These are phyloP conservation scores for Macrotis lagotis DNA, from an alignment of 2,113 vertebrate genomes.

Conservation along the genomic window DNA sequence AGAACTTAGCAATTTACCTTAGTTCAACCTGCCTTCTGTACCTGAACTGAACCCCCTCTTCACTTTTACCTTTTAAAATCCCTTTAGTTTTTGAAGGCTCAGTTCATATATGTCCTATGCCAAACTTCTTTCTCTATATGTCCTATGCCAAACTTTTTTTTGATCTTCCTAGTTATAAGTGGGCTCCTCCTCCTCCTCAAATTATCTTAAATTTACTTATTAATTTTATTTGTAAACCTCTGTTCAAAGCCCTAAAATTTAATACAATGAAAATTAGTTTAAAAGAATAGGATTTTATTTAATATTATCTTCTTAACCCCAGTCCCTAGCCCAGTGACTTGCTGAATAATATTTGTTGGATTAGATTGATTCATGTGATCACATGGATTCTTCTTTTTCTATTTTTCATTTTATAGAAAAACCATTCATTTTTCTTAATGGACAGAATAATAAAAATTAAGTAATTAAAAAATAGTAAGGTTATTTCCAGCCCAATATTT, in stretches of 20 bases:
- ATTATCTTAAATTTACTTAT: neutral
- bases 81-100: neutral
- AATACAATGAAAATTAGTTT: neutral
- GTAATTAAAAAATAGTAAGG: neutral
- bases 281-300: neutral
- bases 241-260: neutral
- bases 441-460: neutral
- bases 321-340: neutral
- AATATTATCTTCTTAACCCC: neutral
- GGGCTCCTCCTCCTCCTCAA: neutral
- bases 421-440: neutral
- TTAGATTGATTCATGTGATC: neutral
- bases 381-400: neutral
- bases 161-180: neutral
- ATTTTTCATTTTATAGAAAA: neutral
- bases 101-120: neutral
- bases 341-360: neutral
- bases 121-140: neutral
- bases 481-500: neutral
- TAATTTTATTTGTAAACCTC: neutral
- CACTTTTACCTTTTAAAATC: slow-evolving; percentile 1
- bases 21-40: neutral
- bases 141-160: neutral
- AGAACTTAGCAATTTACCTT: neutral
- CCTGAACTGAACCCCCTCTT: neutral